Evolutionary conservation across 1,140 invertebrate genomes (phyloP), one percentile per base, ranked within the genome.

Genomic region (Pantala flavescens): DNA sequence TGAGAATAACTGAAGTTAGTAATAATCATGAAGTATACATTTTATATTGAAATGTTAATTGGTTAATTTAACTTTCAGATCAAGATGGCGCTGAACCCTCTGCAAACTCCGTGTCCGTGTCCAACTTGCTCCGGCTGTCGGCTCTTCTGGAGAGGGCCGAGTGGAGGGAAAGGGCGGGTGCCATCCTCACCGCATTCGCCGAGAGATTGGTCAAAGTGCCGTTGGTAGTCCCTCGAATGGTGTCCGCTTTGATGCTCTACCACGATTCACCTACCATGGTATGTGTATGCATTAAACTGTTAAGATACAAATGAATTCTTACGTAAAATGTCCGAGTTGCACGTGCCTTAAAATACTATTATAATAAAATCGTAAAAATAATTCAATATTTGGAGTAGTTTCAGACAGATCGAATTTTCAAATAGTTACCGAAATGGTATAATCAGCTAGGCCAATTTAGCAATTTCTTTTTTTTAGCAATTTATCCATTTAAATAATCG

Each of bases 51-150:
- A n/a, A n/a, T n/a, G n/a, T n/a, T n/a, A n/a, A n/a, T n/a, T n/a
- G n/a, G n/a, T n/a, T n/a, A n/a, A n/a, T 36, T 36, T 9, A 36
- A 36, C 28, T 85, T 86, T 63, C 80, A 97, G 96, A 96, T 83
- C 91, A 96, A 83, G 95, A 98, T 83, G 94, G 94, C 9, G 95
- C 95, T 0, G 95, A 98, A 80, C 95, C 95, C 0, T 92, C 90
- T 73, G 91, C 93, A 19, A 98, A 97, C 83, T 96, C 94, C n/a
- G 90, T 97, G 9, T 85, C 94, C 0, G 90, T 90, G 23, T 85
- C 87, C 75, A 98, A 98, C 85, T 83, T 98, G 21, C 82, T 94
- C 21, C 86, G 93, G 0, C 83, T 98, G 21, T 85, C 88, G 0
- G 84, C 87, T 0, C 88, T 91, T 75, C 84, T 92, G 10, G 86